These are phyloP conservation scores for Exephanes ischioxanthus DNA, from an alignment of 2,888 invertebrate species.

Conservation along the genomic window DNA sequence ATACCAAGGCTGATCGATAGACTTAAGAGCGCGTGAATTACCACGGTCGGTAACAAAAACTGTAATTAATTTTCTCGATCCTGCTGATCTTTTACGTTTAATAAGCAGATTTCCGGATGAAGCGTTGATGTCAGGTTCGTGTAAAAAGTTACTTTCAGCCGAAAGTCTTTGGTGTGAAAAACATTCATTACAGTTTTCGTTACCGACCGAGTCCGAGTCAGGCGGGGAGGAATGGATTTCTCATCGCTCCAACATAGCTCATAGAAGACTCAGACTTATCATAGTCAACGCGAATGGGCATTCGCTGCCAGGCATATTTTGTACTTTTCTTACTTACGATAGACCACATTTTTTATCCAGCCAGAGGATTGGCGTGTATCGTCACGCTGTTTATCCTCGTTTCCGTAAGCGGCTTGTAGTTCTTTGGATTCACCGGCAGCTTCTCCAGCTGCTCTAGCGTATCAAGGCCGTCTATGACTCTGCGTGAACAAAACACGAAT, in stretches of 20 bases:
- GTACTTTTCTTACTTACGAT: constrained; percentile 55
- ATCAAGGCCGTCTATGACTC: constrained; percentile 98
- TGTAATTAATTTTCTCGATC: background rate
- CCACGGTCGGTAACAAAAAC: background rate
- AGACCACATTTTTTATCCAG: constrained; percentile 86
- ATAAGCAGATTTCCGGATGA: background rate
- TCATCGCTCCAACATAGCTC: background rate
- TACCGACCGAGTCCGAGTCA: background rate
- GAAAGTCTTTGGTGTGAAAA: background rate
- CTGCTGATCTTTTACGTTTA: background rate
- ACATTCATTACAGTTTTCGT: background rate
- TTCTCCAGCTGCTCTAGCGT: constrained; percentile 98
- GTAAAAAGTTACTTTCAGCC: background rate
- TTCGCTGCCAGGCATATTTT: constrained; percentile 20
- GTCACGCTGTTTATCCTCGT: constrained; percentile 95
- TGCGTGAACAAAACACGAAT: constrained; percentile 85
- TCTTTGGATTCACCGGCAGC: constrained; percentile 96
- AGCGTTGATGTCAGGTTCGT: background rate
- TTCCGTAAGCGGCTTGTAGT: constrained; percentile 94
- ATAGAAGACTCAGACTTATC: background rate
- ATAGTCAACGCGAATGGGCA: background rate
- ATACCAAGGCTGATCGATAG: constrained; percentile 71
- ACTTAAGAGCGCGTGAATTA: background rate
- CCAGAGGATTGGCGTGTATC: constrained; percentile 99
- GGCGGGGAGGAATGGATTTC: background rate